Percentiles rank a stretch among this genome's conserved stretches.
Evolutionary conservation across 1,140 invertebrate genomes (phyloP).

Genomic region (Plodia interpunctella): DNA sequence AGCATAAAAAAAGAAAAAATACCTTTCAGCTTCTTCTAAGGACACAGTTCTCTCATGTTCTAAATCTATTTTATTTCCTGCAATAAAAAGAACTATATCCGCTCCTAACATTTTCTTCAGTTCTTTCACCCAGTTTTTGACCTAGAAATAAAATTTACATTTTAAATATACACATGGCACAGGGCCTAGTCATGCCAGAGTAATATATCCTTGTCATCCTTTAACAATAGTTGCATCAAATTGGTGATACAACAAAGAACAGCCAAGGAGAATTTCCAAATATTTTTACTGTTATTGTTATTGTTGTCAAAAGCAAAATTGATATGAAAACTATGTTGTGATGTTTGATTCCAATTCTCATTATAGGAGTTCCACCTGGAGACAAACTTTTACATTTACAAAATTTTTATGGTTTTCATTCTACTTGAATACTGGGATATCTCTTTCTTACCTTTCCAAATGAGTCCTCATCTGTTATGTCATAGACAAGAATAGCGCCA

Average conservation of each 20-base stretch:
- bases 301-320: no score
- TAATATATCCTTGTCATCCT: no score
- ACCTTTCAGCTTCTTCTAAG: slow-evolving; percentile 92
- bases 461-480: slow-evolving; percentile 98
- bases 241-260: no score
- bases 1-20: slow-evolving; percentile 17
- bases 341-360: no score
- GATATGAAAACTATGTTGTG: no score
- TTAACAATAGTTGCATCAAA: no score
- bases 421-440: not conserved
- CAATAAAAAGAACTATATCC: slow-evolving; percentile 94
- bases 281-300: no score
- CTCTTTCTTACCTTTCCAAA: slow-evolving; percentile 90
- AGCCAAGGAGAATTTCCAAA: no score
- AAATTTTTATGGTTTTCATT: not conserved
- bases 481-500: slow-evolving; percentile 98
- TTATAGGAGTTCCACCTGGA: no score
- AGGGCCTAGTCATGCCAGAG: no score
- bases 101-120: slow-evolving; percentile 96
- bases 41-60: slow-evolving; percentile 92
- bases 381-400: no score
- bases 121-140: slow-evolving; percentile 99
- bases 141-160: slow-evolving; percentile 76
- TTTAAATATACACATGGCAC: no score
- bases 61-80: slow-evolving; percentile 98